These are phyloP conservation scores for Sitodiplosis mosellana DNA, from an alignment of 1,140 invertebrate genomes.

Conservation along the genomic window DNA sequence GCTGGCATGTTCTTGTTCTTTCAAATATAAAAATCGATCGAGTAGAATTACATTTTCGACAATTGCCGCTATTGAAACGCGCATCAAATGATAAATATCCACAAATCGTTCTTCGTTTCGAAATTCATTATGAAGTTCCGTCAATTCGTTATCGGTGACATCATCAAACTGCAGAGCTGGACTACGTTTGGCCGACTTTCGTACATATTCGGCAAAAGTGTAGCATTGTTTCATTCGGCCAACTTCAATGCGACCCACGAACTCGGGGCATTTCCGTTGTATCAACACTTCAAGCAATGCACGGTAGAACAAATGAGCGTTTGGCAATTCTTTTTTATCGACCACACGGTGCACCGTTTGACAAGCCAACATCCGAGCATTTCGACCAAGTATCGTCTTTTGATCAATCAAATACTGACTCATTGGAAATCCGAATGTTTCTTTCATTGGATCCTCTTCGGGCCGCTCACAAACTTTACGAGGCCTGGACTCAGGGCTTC, in stretches of 20 bases:
- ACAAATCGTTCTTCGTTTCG: constrained; percentile 38
- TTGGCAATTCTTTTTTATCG: constrained; percentile 32
- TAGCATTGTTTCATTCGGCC: constrained; percentile 29
- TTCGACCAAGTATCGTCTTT: constrained; percentile 42
- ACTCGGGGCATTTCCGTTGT: constrained; percentile 19
- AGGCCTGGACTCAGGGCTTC: background rate
- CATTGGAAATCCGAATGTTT: constrained; percentile 44
- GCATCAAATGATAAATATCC: constrained; percentile 61
- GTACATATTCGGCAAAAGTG: constrained; percentile 42
- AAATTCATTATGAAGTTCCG: constrained; percentile 20
- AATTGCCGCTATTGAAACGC: constrained; percentile 61
- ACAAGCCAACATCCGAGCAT: constrained; percentile 64
- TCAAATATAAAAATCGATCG: constrained; percentile 64
- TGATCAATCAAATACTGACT: constrained; percentile 36
- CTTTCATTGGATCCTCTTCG: constrained; percentile 4
- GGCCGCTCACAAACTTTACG: background rate
- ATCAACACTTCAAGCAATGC: constrained; percentile 48
- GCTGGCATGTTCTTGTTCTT: constrained; percentile 41
- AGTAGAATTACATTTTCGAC: constrained; percentile 70
- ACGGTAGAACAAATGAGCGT: constrained; percentile 47
- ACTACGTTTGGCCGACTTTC: constrained; percentile 28
- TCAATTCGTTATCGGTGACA: constrained; percentile 17
- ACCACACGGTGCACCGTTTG: constrained; percentile 51
- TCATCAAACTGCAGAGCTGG: constrained; percentile 19
- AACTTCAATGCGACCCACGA: constrained; percentile 16